Percentiles rank a stretch among this genome's conserved stretches.
These are phyloP conservation scores for Thecocarcelia acutangulata DNA, from an alignment of 2,888 invertebrate species.

Conservation along the genomic window DNA sequence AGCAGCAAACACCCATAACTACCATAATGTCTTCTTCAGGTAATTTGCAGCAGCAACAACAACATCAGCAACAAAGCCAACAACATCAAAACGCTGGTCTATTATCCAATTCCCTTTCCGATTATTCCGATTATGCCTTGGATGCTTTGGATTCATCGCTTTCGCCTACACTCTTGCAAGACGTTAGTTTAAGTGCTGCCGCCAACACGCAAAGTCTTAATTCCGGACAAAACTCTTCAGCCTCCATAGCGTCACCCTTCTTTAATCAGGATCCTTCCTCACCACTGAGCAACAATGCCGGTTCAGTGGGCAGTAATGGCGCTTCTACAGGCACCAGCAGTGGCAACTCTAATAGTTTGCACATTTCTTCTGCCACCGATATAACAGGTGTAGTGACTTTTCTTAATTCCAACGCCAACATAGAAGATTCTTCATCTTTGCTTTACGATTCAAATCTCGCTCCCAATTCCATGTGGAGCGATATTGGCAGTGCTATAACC, in stretches of 20 bases:
- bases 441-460: constrained; percentile 75
- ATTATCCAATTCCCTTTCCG: constrained; percentile 74
- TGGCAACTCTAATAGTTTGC: constrained; percentile 50
- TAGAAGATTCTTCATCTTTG: constrained; percentile 72
- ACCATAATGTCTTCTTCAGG: constrained; percentile 70
- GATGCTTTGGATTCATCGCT: constrained; percentile 80
- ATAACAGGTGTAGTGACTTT: constrained; percentile 60
- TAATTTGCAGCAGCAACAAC: constrained; percentile 70
- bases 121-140: constrained; percentile 80
- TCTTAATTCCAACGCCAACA: constrained; percentile 49
- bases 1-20: constrained; percentile 71
- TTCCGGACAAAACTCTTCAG: constrained; percentile 55
- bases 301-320: constrained; percentile 67
- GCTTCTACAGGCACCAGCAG: constrained; percentile 69
- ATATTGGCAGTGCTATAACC: constrained; percentile 80
- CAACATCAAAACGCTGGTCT: constrained; percentile 74
- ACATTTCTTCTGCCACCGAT: constrained; percentile 58
- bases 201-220: constrained; percentile 76
- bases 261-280: constrained; percentile 74
- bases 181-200: constrained; percentile 78
- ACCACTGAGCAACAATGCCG: constrained; percentile 68
- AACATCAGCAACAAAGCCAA: constrained; percentile 68
- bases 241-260: constrained; percentile 72
- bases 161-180: constrained; percentile 80
- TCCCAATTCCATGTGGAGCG: constrained; percentile 81